Percentiles rank a stretch among this genome's conserved stretches.
Evolutionary conservation across 2,113 vertebrate species (phyloP).

Genomic region (Brachyistius frenatus): DNA sequence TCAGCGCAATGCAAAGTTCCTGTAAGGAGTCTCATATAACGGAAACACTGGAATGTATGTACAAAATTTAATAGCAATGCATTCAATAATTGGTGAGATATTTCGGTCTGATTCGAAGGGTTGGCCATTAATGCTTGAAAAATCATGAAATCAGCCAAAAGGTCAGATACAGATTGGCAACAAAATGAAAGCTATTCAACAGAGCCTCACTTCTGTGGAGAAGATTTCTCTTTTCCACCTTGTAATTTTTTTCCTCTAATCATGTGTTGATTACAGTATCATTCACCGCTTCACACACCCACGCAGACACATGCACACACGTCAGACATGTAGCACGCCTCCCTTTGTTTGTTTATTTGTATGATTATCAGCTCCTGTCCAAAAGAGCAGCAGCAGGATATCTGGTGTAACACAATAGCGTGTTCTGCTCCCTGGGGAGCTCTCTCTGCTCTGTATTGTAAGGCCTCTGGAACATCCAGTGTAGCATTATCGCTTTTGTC

Average conservation of each 20-base stretch:
- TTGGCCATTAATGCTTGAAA: too few relatives aligned
- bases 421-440: conserved; percentile 59
- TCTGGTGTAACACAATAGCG: conserved; percentile 83
- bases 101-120: too few relatives aligned
- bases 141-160: too few relatives aligned
- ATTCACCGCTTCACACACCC: conserved; percentile 42
- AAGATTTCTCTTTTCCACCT: not conserved
- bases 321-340: conserved; percentile 57
- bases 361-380: conserved; percentile 71
- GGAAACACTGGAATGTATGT: too few relatives aligned
- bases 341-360: conserved; percentile 80
- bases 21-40: too few relatives aligned
- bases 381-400: conserved; percentile 78
- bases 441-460: conserved; percentile 26
- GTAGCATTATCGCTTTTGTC: conserved; percentile 36
- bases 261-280: conserved; percentile 10
- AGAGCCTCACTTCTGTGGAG: not conserved
- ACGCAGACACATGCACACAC: conserved; percentile 39
- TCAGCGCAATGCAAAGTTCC: too few relatives aligned
- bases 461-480: conserved; percentile 57
- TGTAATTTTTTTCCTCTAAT: conserved; percentile 16
- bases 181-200: not conserved
- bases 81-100: too few relatives aligned
- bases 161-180: too few relatives aligned
- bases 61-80: too few relatives aligned